Evolutionary conservation across 2,888 invertebrate species (phyloP).

Genomic region (Rotaria sp.): DNA sequence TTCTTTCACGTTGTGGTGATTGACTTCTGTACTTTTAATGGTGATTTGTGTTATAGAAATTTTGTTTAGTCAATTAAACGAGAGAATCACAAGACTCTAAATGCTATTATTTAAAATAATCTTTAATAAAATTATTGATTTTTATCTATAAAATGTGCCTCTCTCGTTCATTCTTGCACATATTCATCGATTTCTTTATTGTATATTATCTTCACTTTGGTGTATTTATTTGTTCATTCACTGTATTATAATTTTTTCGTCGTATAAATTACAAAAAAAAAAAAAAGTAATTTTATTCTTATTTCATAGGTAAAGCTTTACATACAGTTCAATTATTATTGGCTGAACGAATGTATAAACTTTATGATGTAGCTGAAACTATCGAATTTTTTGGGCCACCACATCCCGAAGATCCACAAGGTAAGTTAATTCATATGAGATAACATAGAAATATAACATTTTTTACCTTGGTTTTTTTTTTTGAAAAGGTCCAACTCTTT

Average conservation of each 20-base stretch:
- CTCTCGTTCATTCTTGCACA: background rate
- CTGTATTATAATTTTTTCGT: background rate
- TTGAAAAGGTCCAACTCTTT: constrained; percentile 72
- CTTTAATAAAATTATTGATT: too few species aligned
- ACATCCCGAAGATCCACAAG: constrained; percentile 52
- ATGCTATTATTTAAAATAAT: too few species aligned
- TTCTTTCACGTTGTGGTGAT: background rate
- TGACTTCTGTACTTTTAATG: background rate
- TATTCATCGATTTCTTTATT: background rate
- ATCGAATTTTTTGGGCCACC: constrained; percentile 62
- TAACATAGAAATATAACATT: constrained; percentile 60
- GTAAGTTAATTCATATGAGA: constrained; percentile 59
- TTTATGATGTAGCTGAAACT: constrained; percentile 26
- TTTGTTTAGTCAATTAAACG: background rate
- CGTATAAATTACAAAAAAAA: background rate
- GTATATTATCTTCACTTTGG: background rate
- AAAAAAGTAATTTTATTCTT: background rate
- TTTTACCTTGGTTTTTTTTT: too few species aligned
- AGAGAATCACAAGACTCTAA: background rate
- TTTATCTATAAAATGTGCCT: background rate
- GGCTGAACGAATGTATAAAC: constrained; percentile 29
- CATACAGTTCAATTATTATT: background rate
- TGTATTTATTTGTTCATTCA: background rate
- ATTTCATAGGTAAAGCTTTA: background rate
- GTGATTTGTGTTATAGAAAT: background rate